These are phyloP conservation scores for Plectropomus leopardus DNA, from an alignment of 2,113 vertebrate species.

Conservation along the genomic window DNA sequence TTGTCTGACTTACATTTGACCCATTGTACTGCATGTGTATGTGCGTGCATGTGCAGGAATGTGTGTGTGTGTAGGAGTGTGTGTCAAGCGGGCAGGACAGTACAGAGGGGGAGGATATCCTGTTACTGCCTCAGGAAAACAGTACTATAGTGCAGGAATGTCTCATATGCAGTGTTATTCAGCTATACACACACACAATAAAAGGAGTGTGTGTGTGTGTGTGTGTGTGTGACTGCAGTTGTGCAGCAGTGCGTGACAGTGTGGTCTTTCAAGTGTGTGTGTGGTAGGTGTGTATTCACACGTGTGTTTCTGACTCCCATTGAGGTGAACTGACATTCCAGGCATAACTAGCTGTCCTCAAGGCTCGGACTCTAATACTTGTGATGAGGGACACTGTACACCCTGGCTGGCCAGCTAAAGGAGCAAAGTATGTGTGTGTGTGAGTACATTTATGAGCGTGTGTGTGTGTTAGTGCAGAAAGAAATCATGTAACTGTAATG, in stretches of 20 bases:
- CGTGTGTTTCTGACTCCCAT: slow-evolving; percentile 48
- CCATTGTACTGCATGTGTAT: slow-evolving; percentile 19
- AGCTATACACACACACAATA: slow-evolving; percentile 17
- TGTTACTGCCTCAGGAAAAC: slow-evolving; percentile 78
- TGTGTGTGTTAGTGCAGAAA: not conserved
- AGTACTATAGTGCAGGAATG: slow-evolving; percentile 72
- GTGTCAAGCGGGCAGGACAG: slow-evolving; percentile 59
- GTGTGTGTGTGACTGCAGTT: slow-evolving; percentile 31
- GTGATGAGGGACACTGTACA: slow-evolving; percentile 60
- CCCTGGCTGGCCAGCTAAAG: slow-evolving; percentile 8
- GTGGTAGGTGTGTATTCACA: slow-evolving; percentile 48
- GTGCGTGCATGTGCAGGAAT: slow-evolving; percentile 33
- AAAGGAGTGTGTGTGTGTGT: slow-evolving; percentile 16
- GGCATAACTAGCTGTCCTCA: slow-evolving; percentile 73
- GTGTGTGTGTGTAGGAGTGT: slow-evolving; percentile 37
- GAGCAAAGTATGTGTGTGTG: slow-evolving; percentile 17
- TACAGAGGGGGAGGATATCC: slow-evolving; percentile 76
- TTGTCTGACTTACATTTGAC: slow-evolving; percentile 16
- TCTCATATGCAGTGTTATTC: slow-evolving; percentile 67
- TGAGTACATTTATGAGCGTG: slow-evolving; percentile 9
- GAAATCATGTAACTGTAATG: not conserved
- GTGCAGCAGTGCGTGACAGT: slow-evolving; percentile 27
- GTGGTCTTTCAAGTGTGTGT: slow-evolving; percentile 43
- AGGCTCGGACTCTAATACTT: slow-evolving; percentile 53
- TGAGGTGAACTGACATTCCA: slow-evolving; percentile 78